Evolutionary conservation across 1,140 invertebrate species (phyloP).

Genomic region (Acromyrmex heyeri): DNA sequence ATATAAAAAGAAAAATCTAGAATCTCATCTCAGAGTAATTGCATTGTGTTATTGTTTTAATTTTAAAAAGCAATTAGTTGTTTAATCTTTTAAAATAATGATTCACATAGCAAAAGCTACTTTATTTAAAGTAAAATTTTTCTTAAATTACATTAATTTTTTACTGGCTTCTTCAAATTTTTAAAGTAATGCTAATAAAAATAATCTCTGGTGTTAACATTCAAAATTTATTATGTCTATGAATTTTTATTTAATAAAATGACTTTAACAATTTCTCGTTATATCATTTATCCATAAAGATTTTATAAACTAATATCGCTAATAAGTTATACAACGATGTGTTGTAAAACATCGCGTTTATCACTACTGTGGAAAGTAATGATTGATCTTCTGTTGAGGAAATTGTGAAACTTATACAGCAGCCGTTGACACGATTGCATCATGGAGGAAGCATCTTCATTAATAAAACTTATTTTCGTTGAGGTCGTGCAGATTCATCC

Average conservation of each 20-base stretch:
- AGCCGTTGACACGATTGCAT: slow-evolving; percentile 43
- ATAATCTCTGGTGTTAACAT: neutral
- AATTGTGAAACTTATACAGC: slow-evolving; percentile 31
- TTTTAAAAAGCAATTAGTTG: neutral
- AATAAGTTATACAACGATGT: neutral
- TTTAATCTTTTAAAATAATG: neutral
- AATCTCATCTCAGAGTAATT: neutral
- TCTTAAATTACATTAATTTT: too few species aligned
- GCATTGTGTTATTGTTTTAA: neutral
- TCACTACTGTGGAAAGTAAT: slow-evolving; percentile 8
- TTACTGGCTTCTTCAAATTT: neutral
- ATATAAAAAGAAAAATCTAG: neutral
- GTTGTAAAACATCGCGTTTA: slow-evolving; percentile 41
- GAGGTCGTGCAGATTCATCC: slow-evolving; percentile 42
- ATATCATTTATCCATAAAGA: neutral
- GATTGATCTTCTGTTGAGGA: slow-evolving; percentile 34
- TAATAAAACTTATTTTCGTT: slow-evolving; percentile 52
- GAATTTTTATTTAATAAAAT: neutral
- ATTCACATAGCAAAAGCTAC: neutral
- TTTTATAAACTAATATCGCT: neutral
- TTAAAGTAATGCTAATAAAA: neutral
- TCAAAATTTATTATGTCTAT: neutral
- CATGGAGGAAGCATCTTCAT: slow-evolving; percentile 38
- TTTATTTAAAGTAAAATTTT: neutral
- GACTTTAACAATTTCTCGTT: neutral